Evolutionary conservation across 2,888 invertebrate genomes (phyloP), one percentile per base, ranked within the genome.

Genomic region (Danaus chrysippus): DNA sequence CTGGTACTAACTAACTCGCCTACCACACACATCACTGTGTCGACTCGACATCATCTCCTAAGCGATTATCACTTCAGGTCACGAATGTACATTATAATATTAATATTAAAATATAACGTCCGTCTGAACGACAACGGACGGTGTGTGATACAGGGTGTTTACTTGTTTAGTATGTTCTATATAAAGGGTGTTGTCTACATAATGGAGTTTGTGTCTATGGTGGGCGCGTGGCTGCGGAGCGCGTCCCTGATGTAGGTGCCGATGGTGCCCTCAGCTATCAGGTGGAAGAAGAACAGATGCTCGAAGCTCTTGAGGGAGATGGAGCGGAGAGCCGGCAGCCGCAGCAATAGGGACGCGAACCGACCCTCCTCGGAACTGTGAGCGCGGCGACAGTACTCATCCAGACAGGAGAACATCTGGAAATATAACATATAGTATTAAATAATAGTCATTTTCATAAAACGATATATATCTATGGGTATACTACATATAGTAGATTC

Each of bases 251-350:
- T 93, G 85, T 96, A 97, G 57, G 94, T 94, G 79, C 97, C 96
- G 77, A 99, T 94, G 69, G 95, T 95, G 65, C 94, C 94, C 73
- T 98, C 97, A 44, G 97, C 96, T 75, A 98, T 95, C 67, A 98
- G 93, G 80, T 96, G 95, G 92, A 96, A 97, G 93, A 96, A 97
- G 92, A 97, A 98, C 70, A 98, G 93, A 87, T 98, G 97, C 86
- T 99, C 98, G 77, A 96, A 93, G 90, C 98, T 97, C 90, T 98
- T 98, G 57, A 99, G 94, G 62, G 97, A 97, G 78, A 98, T 97
- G 69, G 97, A 97, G 65, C 98, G 93, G 55, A 98, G 92, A 23
- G 97, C 96, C 8, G 98, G 98, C 77, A 98, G 91, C 69, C 98
- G 95, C 62, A 98, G 91, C 62, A 99, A 92, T 11, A 99, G 92